phyloP scores from a whole-genome alignment of 2,888 invertebrate genomes.

The Agrochola lychnidis region DNA sequence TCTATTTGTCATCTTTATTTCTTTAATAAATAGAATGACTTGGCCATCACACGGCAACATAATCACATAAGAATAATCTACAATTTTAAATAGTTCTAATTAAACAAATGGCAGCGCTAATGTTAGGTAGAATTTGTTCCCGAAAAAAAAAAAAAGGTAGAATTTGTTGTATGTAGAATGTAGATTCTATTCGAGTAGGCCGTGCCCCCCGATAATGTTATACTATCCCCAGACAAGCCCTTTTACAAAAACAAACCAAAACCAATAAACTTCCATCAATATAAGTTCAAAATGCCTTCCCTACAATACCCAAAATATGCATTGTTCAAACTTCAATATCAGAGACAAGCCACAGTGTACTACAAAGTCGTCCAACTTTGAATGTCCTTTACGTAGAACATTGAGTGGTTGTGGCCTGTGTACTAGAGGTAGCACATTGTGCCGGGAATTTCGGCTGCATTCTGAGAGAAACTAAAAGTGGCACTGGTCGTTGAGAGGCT shows the following conservation, averaged over 20 bases:
- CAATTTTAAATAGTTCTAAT: too few relatives aligned
- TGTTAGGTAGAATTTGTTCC: too few relatives aligned
- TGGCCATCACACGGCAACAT: too few relatives aligned
- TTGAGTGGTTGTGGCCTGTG: constrained; percentile 27
- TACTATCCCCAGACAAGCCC: too few relatives aligned
- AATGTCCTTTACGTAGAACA: constrained; percentile 35
- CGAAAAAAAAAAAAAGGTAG: too few relatives aligned
- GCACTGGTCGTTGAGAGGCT: neutral
- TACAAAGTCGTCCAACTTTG: constrained; percentile 38
- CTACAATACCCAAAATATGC: neutral
- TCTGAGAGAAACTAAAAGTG: constrained; percentile 14
- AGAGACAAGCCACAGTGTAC: constrained; percentile 23
- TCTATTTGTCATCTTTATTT: too few relatives aligned
- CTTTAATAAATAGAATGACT: too few relatives aligned
- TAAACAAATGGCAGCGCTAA: too few relatives aligned
- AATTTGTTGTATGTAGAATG: too few relatives aligned
- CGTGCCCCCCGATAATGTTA: too few relatives aligned
- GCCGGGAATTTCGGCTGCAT: constrained; percentile 6
- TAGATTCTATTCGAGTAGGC: too few relatives aligned
- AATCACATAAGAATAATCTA: too few relatives aligned
- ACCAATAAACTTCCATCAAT: neutral
- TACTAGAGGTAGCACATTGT: constrained; percentile 1
- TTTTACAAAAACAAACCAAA: neutral
- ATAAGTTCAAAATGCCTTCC: neutral
- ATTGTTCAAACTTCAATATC: constrained; percentile 14